A percentile compares a stretch with the other conserved stretches of the same genome.
These are phyloP conservation scores for Lumbricus terrestris DNA, from an alignment of 2,888 invertebrate species.

Conservation along the genomic window DNA sequence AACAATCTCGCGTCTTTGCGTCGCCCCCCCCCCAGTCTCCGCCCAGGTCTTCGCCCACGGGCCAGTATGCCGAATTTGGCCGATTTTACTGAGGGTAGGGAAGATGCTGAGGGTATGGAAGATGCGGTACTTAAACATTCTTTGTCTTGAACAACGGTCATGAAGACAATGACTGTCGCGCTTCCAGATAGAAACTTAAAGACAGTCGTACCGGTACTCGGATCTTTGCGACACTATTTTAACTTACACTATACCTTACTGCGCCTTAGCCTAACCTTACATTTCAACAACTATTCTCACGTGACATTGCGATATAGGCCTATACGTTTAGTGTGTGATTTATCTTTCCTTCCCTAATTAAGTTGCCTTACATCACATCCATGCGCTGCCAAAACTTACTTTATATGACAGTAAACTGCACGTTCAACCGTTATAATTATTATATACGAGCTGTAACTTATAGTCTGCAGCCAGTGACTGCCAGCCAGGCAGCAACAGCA, in stretches of 20 bases:
- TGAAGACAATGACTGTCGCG: neutral
- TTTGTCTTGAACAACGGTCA: no score
- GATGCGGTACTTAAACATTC: no score
- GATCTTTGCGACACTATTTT: neutral
- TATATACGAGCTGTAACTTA: neutral
- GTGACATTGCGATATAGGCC: no score
- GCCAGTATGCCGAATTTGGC: no score
- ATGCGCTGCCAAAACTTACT: neutral
- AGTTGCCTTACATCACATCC: neutral
- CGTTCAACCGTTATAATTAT: neutral
- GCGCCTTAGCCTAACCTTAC: neutral
- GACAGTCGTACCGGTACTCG: neutral
- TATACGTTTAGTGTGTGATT: neutral
- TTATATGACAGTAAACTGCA: neutral
- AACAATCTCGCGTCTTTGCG: no score
- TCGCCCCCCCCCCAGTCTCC: no score
- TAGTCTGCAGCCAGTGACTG: no score
- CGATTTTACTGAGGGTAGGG: no score
- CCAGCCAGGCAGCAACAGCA: no score
- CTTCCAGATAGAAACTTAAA: neutral
- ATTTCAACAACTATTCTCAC: no score
- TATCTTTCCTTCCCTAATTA: neutral
- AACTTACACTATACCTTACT: neutral
- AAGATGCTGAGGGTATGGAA: no score
- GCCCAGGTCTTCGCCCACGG: no score